phyloP scores from a whole-genome alignment of 2,113 vertebrate genomes.

The Podocnemis expansa region DNA sequence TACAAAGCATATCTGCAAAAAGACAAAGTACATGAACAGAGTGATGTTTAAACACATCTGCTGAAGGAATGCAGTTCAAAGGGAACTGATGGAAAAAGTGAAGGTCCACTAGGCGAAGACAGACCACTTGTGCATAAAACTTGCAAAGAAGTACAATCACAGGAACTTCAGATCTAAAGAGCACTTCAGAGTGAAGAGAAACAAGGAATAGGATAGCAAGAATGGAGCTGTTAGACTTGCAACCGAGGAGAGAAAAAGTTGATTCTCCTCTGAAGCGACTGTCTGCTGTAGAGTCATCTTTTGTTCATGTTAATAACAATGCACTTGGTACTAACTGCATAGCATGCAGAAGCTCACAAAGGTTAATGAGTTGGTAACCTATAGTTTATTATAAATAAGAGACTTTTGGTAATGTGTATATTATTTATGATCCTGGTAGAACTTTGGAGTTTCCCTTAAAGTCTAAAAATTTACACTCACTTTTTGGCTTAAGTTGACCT shows the following conservation, averaged over 20 bases:
- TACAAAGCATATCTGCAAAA: too few relatives aligned
- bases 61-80: background rate
- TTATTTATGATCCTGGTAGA: background rate
- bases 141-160: background rate
- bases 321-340: background rate
- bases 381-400: background rate
- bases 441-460: background rate
- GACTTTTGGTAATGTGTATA: background rate
- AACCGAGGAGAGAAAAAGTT: background rate
- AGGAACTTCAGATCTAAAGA: background rate
- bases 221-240: background rate
- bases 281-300: background rate
- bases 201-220: background rate
- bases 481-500: background rate
- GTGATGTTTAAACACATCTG: too few relatives aligned
- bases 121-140: background rate
- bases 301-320: background rate
- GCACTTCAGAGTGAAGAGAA: background rate
- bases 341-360: background rate
- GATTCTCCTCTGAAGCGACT: background rate
- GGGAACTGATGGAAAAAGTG: background rate
- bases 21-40: too few relatives aligned
- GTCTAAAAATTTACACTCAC: background rate
- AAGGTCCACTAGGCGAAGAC: background rate
- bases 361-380: background rate